A percentile compares a stretch with the other conserved stretches of the same genome.
Evolutionary conservation across 2,888 invertebrate species (phyloP).

Genomic region (Rotaria socialis): DNA sequence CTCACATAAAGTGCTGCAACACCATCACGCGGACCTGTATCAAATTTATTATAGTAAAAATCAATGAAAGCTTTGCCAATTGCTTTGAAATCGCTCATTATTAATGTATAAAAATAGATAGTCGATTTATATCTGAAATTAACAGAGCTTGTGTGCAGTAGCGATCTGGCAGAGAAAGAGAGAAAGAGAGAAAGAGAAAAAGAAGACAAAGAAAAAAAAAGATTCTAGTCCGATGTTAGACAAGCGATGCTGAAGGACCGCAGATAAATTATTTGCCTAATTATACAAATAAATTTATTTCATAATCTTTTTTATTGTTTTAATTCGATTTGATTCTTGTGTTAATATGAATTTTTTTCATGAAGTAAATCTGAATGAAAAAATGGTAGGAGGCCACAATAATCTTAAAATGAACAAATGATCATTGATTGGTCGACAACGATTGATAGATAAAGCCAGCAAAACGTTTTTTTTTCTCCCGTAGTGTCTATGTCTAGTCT

Average conservation of each 20-base stretch:
- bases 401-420: background rate
- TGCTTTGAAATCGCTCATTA: slow-evolving; percentile 7
- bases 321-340: background rate
- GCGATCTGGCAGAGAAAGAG: background rate
- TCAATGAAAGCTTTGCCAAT: slow-evolving; percentile 11
- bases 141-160: background rate
- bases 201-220: background rate
- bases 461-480: background rate
- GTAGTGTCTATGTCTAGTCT: background rate
- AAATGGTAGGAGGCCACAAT: background rate
- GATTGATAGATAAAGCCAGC: background rate
- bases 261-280: background rate
- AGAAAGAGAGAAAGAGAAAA: background rate
- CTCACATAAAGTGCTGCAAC: slow-evolving; percentile 4
- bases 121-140: background rate
- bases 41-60: background rate
- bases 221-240: background rate
- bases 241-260: background rate
- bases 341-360: background rate
- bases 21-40: slow-evolving; percentile 6
- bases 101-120: no score
- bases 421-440: background rate
- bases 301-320: background rate
- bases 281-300: background rate
- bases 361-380: background rate